Percentiles rank a stretch among this genome's conserved stretches.
Conservation (phyloP, 2,797 vertebrate genomes). For the Oophaga sylvatica region DNA sequence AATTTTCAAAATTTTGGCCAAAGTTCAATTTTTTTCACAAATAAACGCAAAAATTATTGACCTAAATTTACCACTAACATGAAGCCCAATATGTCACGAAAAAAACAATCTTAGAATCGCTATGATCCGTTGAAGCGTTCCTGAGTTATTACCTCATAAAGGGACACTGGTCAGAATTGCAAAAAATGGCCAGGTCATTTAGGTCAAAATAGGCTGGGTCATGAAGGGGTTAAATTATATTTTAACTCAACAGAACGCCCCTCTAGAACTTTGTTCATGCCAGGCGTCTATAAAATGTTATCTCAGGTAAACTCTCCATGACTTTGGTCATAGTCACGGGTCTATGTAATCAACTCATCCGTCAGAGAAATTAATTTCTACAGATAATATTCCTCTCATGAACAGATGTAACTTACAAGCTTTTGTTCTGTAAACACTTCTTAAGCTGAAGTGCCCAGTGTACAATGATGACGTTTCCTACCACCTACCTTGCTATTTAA, state of each 20-base stretch:
- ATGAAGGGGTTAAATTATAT: too few relatives aligned
- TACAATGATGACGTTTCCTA: constrained; percentile 9
- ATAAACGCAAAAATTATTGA: too few relatives aligned
- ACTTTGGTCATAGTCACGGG: neutral
- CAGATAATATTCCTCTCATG: neutral
- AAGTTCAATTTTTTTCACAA: too few relatives aligned
- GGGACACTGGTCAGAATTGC: too few relatives aligned
- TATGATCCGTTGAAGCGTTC: too few relatives aligned
- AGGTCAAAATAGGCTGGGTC: too few relatives aligned
- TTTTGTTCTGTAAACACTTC: neutral
- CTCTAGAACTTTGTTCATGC: neutral
- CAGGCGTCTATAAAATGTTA: neutral
- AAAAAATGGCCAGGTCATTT: too few relatives aligned
- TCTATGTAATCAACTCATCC: neutral
- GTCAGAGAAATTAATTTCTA: constrained; percentile 11
- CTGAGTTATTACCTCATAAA: too few relatives aligned
- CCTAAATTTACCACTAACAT: too few relatives aligned
- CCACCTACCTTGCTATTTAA: constrained; percentile 12
- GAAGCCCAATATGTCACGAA: too few relatives aligned
- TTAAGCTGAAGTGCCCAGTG: neutral
- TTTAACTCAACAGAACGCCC: neutral
- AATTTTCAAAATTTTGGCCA: too few relatives aligned
- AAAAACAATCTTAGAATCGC: too few relatives aligned
- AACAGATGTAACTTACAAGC: neutral
- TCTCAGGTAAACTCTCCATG: neutral